These are phyloP conservation scores for Amblyteles armatorius DNA, from an alignment of 2,888 invertebrate genomes.

Conservation along the genomic window DNA sequence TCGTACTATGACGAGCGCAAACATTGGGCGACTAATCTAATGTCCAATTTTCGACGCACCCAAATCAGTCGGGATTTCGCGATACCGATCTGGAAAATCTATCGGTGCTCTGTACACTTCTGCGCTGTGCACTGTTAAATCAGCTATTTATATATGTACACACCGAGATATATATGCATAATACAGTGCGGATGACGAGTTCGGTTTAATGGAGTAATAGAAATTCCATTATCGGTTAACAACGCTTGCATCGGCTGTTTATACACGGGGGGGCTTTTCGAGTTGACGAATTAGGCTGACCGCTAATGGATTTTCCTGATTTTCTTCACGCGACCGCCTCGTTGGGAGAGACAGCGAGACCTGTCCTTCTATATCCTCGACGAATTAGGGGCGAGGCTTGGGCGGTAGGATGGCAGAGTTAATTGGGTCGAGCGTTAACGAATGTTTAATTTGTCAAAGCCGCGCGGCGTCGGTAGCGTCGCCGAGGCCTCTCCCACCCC, in stretches of 20 bases:
- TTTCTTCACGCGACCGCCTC: conserved; percentile 57
- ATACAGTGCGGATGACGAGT: conserved; percentile 20
- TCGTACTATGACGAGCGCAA: neutral
- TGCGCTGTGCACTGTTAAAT: conserved; percentile 15
- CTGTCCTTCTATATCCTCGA: conserved; percentile 38
- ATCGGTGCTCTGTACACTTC: neutral
- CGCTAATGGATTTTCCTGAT: conserved; percentile 71
- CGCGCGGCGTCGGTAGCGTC: conserved; percentile 54
- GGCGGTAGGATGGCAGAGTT: conserved; percentile 65
- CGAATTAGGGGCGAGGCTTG: conserved; percentile 69
- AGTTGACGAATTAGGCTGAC: conserved; percentile 54
- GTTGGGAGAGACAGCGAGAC: conserved; percentile 9
- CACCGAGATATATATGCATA: conserved; percentile 30
- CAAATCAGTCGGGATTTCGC: neutral
- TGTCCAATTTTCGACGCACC: conserved; percentile 23
- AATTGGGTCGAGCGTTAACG: conserved; percentile 77
- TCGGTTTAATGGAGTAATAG: conserved; percentile 58
- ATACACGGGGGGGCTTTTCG: conserved; percentile 33
- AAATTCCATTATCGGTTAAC: conserved; percentile 56
- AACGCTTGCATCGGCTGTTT: conserved; percentile 44
- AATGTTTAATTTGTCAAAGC: conserved; percentile 79
- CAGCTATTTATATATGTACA: conserved; percentile 27
- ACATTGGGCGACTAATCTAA: conserved; percentile 30
- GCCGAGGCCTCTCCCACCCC: conserved; percentile 10
- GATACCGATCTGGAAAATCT: conserved; percentile 19